Conservation (phyloP, 2,113 vertebrate genomes). For the Anolis carolinensis region DNA sequence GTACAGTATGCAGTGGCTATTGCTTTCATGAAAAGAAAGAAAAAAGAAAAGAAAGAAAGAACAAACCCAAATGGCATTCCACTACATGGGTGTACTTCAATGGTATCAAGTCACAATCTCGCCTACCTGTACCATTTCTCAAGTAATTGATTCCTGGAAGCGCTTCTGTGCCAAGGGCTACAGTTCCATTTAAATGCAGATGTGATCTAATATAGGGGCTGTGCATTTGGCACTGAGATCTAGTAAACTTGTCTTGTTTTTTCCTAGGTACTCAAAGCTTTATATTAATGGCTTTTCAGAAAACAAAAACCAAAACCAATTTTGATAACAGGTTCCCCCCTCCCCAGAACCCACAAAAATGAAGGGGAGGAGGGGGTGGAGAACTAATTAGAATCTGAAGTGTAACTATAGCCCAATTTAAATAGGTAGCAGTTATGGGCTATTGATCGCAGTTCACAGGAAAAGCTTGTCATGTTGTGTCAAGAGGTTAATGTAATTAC, state of each 20-base stretch:
- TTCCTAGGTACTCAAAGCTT: conserved; percentile 50
- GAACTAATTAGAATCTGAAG: conserved; percentile 82
- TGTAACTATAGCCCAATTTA: conserved; percentile 76
- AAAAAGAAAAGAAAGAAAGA: background rate
- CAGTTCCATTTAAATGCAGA: conserved; percentile 58
- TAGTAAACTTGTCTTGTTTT: conserved; percentile 43
- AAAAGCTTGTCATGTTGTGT: conserved; percentile 86
- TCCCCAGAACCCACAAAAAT: conserved; percentile 56
- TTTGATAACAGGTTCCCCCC: conserved; percentile 37
- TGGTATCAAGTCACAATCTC: conserved; percentile 21
- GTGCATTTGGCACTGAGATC: conserved; percentile 42
- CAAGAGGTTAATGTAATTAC: conserved; percentile 89
- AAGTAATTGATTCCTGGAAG: conserved; percentile 35
- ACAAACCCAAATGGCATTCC: conserved; percentile 25
- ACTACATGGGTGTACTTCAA: background rate
- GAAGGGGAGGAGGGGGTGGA: conserved; percentile 51
- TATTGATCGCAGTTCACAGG: conserved; percentile 83
- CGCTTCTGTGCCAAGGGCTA: conserved; percentile 23
- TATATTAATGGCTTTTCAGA: conserved; percentile 59
- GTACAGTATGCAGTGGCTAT: background rate
- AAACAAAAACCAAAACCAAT: conserved; percentile 53
- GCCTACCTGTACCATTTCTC: conserved; percentile 35
- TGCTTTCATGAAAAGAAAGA: background rate
- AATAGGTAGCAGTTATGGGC: conserved; percentile 82
- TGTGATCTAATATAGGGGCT: conserved; percentile 46